Evolutionary conservation across 2,888 invertebrate species (phyloP), one percentile per base, ranked within the genome.

Genomic region (Scaptomyza caliginosa): DNA sequence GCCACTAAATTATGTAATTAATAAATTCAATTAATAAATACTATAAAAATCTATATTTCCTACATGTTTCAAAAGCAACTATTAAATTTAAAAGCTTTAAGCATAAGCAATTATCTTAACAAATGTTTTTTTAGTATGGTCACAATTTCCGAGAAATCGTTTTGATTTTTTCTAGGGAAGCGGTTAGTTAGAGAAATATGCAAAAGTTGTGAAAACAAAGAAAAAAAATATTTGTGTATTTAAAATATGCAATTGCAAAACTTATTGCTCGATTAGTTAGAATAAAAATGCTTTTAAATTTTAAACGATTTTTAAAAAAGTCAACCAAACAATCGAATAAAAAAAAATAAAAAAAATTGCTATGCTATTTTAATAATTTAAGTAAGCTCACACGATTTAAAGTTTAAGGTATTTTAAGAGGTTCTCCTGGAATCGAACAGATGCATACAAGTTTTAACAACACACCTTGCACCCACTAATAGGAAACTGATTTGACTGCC

Each of bases 401-500:
- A 51, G 19, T n/a, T 36, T 21, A 16, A 34, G 32, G 4, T 21
- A n/a, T 16, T 0, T 17, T 4, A 38, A 42, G 28, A 43, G 39
- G 28, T 24, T 7, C 30, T 23, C n/a, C 11, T n/a, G 32, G 28
- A 1, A 23, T 34, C 36, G n/a, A 10, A 17, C 26, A 21, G 39
- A 34, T 40, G 23, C 60, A 60, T n/a, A 13, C 17, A 34, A 24
- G 19, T 34, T 13, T 19, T 17, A 16, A 19, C 28, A 19, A n/a
- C 4, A 2, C 5, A 5, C 39, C 26, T 10, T 17, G 13, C 40
- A 11, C 10, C 2, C 11, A 23, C 26, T 30, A 11, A 3, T 16
- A 23, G 13, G 28, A 38, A 51, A 28, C 3, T 17, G n/a, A n/a
- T 68, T 40, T 43, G 38, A 30, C 30, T 51, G 54, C 26, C 49